phyloP scores from a whole-genome alignment of 2,113 vertebrate genomes.

The Myanophis thanlyinensis region DNA sequence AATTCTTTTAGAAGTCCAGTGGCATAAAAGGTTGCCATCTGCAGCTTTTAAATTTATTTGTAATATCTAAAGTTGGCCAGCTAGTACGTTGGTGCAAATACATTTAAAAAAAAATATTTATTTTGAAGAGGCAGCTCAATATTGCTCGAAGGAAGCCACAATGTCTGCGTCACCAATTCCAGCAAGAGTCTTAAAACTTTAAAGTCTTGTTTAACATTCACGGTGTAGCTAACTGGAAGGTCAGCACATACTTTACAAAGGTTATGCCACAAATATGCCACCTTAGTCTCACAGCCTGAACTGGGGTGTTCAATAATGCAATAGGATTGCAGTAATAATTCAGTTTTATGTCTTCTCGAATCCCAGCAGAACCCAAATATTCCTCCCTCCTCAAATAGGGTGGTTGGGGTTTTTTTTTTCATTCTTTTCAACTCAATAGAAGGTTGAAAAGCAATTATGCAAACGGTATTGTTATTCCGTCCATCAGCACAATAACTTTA shows the following conservation, averaged over 20 bases:
- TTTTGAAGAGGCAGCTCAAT: constrained; percentile 26
- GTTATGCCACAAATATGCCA: constrained; percentile 56
- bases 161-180: constrained; percentile 26
- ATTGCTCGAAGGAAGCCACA: constrained; percentile 28
- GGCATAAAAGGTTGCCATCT: not conserved
- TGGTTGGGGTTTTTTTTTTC: not conserved
- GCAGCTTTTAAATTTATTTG: not conserved
- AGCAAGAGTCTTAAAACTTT: constrained; percentile 31
- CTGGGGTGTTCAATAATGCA: constrained; percentile 51
- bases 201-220: constrained; percentile 48
- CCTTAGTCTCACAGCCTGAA: constrained; percentile 46
- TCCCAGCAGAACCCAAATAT: constrained; percentile 55
- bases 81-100: not conserved
- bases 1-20: not conserved
- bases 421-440: not conserved
- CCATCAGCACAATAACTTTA: not conserved
- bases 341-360: constrained; percentile 58
- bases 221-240: constrained; percentile 47
- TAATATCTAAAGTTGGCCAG: not conserved
- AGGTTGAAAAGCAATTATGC: not conserved
- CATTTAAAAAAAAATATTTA: not conserved
- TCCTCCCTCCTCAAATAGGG: constrained; percentile 44
- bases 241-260: constrained; percentile 48
- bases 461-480: not conserved
- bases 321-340: constrained; percentile 54